Base-by-base conservation (phyloP, 1,140 invertebrate genomes). In the Drosophila pruinosa region DNA sequence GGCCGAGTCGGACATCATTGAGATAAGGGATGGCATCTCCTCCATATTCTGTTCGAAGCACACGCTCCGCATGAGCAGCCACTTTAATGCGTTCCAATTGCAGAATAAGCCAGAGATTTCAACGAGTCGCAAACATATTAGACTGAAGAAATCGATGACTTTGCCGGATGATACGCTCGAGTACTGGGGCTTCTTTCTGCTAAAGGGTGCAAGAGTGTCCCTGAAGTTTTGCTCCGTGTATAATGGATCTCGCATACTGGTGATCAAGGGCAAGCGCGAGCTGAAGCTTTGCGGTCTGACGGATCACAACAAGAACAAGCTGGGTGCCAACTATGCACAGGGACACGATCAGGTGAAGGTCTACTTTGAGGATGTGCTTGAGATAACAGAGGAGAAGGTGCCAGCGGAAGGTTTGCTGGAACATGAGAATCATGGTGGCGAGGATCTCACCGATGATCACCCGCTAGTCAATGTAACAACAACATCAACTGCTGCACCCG, bases 131-230 rank as follows among this genome's bases (percentile, higher is more conserved):
- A 96, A 96, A 91, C 95, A 95, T 82, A 94, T 97, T 73, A 92
- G 94, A 67, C 92, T 97, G 78, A 95, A 95, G 79, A 96, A 97
- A 85, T 95, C 95, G 39, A 96, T 97, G 94, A 94, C 92, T 6
- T 91, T 97, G 70, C 95, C 95, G 0, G 96, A 97, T 91, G 96
- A 97, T 81, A 96, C 96, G 17, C 92, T 97, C 28, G 96, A 97
- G 90, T 97, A 97, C 91, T 97, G 96, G 96, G 96, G 96, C 17
- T 97, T 97, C 92, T 97, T 95, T 92, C 90, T 97, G 10, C 93
- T 96, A 17, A 93, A 94, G 90, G 96, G 96, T 12, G 95, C 96
- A 8, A 94, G 92, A 10, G 95, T 97, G 1, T 93, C 93, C 47
- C 91, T 97, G 5, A 95, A 95, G 72, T 94, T 96, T 31, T 97